These are phyloP conservation scores for Xylocampa areola DNA, from an alignment of 2,888 invertebrate species.

Conservation along the genomic window DNA sequence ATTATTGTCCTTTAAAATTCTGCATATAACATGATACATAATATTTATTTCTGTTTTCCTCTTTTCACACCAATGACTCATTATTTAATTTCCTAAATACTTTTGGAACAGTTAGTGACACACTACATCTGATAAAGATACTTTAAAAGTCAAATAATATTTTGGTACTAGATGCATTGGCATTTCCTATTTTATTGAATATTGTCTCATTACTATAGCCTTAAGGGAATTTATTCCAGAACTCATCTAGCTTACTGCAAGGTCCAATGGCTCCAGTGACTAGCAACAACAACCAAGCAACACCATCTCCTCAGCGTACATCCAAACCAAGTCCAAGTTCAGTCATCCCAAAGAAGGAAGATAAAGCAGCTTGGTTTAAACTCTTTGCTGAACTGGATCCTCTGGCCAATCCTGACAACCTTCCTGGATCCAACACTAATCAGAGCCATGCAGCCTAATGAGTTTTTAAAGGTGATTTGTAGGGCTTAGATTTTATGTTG, in stretches of 20 bases:
- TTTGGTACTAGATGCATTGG: no score
- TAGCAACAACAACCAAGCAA: conserved; percentile 55
- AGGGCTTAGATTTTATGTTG: conserved; percentile 27
- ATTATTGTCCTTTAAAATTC: no score
- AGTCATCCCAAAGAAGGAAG: conserved; percentile 86
- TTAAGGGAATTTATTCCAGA: no score
- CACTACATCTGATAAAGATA: no score
- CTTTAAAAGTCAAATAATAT: no score
- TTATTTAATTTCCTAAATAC: no score
- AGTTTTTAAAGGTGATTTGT: neutral
- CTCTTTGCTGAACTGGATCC: conserved; percentile 98
- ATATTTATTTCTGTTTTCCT: no score
- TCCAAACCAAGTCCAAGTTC: conserved; percentile 56
- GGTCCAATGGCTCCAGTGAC: conserved; percentile 66
- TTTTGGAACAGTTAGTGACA: no score
- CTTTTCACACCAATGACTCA: no score
- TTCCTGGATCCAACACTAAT: conserved; percentile 81
- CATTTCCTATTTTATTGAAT: no score
- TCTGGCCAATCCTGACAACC: conserved; percentile 94
- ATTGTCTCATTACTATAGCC: no score
- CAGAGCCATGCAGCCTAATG: conserved; percentile 87
- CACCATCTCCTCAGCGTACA: conserved; percentile 57
- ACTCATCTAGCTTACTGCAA: conserved; percentile 68
- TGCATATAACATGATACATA: no score
- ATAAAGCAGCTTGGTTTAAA: conserved; percentile 94